Conservation (phyloP, 2,888 invertebrate genomes). For the Eucriotettix oculatus region DNA sequence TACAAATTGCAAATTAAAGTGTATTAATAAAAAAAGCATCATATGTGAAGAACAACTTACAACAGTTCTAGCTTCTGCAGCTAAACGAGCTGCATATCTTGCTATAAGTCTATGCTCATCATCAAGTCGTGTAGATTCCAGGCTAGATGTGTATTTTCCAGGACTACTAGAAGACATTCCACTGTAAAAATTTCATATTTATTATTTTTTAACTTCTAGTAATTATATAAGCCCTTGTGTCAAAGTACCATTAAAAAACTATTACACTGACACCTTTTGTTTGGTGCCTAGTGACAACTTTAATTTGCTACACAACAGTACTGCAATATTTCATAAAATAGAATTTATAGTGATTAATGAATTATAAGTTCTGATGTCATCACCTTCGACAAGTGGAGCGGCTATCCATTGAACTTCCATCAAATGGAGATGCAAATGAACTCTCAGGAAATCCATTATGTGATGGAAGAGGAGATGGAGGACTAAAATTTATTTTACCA, state of each 20-base stretch:
- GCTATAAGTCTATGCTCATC: slow-evolving; percentile 95
- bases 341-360: neutral
- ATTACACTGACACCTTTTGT: too few relatives aligned
- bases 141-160: slow-evolving; percentile 23
- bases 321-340: neutral
- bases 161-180: slow-evolving; percentile 18
- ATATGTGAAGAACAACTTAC: slow-evolving; percentile 23
- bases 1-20: neutral
- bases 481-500: slow-evolving; percentile 33
- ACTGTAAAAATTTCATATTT: slow-evolving; percentile 3
- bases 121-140: slow-evolving; percentile 40
- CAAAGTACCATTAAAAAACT: too few relatives aligned
- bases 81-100: slow-evolving; percentile 86
- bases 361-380: neutral
- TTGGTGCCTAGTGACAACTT: neutral
- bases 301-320: neutral
- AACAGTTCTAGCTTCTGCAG: slow-evolving; percentile 72
- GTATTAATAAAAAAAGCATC: neutral
- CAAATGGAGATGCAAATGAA: slow-evolving; percentile 43
- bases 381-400: slow-evolving; percentile 41
- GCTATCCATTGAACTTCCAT: slow-evolving; percentile 61
- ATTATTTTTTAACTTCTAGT: neutral
- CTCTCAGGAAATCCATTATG: slow-evolving; percentile 85
- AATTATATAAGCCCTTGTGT: too few relatives aligned
- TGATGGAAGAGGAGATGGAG: slow-evolving; percentile 81